A percentile compares a stretch with the other conserved stretches of the same genome.
Conservation (phyloP, 2,797 vertebrate species). For the Phalloptychus januarius region DNA sequence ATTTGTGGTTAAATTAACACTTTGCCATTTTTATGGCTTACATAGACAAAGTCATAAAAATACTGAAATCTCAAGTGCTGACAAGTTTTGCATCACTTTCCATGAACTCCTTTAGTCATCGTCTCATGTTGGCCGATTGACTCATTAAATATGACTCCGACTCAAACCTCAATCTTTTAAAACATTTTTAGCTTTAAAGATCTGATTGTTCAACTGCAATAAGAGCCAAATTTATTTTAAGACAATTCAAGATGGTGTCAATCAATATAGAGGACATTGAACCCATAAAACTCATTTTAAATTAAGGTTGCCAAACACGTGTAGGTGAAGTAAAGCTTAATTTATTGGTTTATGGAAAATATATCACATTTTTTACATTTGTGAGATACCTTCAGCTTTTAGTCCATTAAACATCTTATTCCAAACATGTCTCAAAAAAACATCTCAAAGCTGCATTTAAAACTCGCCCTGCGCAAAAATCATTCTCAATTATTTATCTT, state of each 20-base stretch:
- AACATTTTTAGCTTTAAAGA: not conserved
- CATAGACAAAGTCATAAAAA: not conserved
- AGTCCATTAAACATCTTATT: conserved; percentile 69
- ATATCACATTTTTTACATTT: conserved; percentile 86
- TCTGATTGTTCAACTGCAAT: not conserved
- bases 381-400: conserved; percentile 79
- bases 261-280: not conserved
- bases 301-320: conserved; percentile 37
- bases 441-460: conserved; percentile 42
- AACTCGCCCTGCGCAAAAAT: conserved; percentile 33
- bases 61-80: not conserved
- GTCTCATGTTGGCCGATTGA: not conserved
- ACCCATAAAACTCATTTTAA: not conserved
- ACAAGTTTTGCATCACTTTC: not conserved
- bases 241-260: not conserved
- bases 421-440: conserved; percentile 49
- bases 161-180: not conserved
- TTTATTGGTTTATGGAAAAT: conserved; percentile 92
- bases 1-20: not conserved
- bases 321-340: conserved; percentile 77
- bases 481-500: not conserved
- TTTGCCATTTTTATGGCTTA: not conserved
- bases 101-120: not conserved
- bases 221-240: not conserved
- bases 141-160: too few relatives aligned